These are phyloP conservation scores for Pocillopora grandis DNA, from an alignment of 92 coral and sea anemone species.

Conservation along the genomic window DNA sequence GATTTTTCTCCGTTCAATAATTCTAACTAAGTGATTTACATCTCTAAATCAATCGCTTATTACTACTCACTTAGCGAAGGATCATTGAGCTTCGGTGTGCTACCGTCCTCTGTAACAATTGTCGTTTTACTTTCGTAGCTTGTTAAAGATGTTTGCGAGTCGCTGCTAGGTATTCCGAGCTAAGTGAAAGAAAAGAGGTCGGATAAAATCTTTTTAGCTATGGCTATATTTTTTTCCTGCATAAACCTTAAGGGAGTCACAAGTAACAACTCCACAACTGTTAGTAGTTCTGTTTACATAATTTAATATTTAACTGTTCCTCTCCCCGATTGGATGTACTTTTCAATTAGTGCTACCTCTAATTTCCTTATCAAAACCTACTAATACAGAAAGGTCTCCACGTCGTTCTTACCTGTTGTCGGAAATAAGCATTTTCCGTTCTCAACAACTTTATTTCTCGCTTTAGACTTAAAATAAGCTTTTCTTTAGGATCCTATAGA, in stretches of 20 bases:
- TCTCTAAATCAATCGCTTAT: not conserved
- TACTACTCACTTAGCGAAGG: slow-evolving; percentile 18
- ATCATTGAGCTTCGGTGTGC: slow-evolving; percentile 22
- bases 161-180: slow-evolving; percentile 76
- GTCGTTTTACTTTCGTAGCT: slow-evolving; percentile 27
- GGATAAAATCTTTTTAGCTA: too few species aligned
- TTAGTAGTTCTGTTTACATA: too few species aligned
- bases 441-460: slow-evolving; percentile 93
- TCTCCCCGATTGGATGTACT: too few species aligned
- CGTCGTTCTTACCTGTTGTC: slow-evolving; percentile 72
- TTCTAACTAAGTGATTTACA: too few species aligned
- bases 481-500: slow-evolving; percentile 92
- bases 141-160: slow-evolving; percentile 64
- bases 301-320: too few species aligned
- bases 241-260: too few species aligned
- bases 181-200: slow-evolving; percentile 10
- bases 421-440: slow-evolving; percentile 90
- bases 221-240: too few species aligned
- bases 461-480: slow-evolving; percentile 81
- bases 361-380: too few species aligned
- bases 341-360: too few species aligned
- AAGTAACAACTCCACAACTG: too few species aligned
- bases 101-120: slow-evolving; percentile 27
- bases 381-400: too few species aligned
- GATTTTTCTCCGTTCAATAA: too few species aligned